Percentiles rank a stretch among this genome's conserved stretches.
These are phyloP conservation scores for Peromyscus maniculatus DNA, from an alignment of 2,113 vertebrate genomes.

Conservation along the genomic window DNA sequence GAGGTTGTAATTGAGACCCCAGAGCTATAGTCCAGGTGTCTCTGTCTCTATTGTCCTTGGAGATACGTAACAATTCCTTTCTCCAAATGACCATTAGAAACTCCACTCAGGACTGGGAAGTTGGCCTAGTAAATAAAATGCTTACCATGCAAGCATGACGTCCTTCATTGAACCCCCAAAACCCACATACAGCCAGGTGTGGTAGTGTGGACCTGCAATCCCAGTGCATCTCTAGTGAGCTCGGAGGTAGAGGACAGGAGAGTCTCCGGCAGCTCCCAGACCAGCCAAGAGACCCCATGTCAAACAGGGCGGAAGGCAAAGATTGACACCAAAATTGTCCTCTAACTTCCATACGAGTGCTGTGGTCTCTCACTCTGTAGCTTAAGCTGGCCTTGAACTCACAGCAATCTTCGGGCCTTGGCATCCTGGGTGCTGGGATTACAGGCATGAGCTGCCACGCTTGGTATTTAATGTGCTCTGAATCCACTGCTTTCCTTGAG, in stretches of 20 bases:
- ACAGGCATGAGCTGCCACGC: neutral
- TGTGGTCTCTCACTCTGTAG: neutral
- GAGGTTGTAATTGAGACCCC: constrained; percentile 34
- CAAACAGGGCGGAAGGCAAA: neutral
- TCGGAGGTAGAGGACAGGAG: neutral
- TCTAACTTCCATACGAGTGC: neutral
- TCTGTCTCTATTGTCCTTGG: constrained; percentile 3
- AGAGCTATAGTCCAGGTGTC: neutral
- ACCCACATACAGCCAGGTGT: neutral
- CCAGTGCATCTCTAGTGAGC: neutral
- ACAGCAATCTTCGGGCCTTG: neutral
- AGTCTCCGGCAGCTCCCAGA: neutral
- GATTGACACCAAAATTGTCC: too few relatives aligned
- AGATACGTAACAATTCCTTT: constrained; percentile 23
- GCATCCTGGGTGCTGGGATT: neutral
- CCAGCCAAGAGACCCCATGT: neutral
- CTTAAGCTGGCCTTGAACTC: neutral
- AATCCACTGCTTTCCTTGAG: constrained; percentile 2
- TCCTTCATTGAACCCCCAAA: neutral
- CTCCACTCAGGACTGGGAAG: neutral
- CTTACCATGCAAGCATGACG: neutral
- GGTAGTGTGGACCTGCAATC: neutral
- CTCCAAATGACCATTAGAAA: constrained; percentile 51
- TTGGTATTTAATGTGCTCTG: neutral
- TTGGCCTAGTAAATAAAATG: neutral